These are phyloP conservation scores for Heliconius nattereri DNA, from an alignment of 1,140 invertebrate genomes.

Conservation along the genomic window DNA sequence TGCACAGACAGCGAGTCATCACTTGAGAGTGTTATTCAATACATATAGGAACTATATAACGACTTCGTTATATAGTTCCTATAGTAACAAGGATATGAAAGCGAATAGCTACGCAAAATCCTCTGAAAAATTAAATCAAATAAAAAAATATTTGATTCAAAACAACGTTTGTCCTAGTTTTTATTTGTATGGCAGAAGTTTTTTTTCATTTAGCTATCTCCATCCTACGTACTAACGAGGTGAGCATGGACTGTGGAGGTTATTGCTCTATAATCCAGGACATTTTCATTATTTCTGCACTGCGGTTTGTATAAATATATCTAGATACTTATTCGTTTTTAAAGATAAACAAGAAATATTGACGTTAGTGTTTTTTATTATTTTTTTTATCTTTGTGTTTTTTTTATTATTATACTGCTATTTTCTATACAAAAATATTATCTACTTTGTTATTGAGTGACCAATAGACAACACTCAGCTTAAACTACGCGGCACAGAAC, in stretches of 20 bases:
- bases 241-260: slow-evolving; percentile 1
- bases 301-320: neutral
- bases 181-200: neutral
- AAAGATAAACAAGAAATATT: neutral
- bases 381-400: neutral
- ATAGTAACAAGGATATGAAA: too few species aligned
- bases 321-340: neutral
- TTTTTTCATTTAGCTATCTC: neutral
- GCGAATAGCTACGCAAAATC: neutral
- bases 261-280: slow-evolving; percentile 8
- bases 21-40: too few species aligned
- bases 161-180: neutral
- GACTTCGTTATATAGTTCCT: too few species aligned
- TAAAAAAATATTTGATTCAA: neutral
- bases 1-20: too few species aligned
- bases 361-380: neutral
- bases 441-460: too few species aligned
- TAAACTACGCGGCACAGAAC: too few species aligned
- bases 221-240: slow-evolving; percentile 5
- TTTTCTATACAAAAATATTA: too few species aligned
- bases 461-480: too few species aligned
- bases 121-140: neutral
- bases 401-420: neutral
- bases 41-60: too few species aligned
- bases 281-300: neutral